Evolutionary conservation across 2,113 vertebrate genomes (phyloP), one percentile per base, ranked within the genome.

Genomic region (Abramis brama): DNA sequence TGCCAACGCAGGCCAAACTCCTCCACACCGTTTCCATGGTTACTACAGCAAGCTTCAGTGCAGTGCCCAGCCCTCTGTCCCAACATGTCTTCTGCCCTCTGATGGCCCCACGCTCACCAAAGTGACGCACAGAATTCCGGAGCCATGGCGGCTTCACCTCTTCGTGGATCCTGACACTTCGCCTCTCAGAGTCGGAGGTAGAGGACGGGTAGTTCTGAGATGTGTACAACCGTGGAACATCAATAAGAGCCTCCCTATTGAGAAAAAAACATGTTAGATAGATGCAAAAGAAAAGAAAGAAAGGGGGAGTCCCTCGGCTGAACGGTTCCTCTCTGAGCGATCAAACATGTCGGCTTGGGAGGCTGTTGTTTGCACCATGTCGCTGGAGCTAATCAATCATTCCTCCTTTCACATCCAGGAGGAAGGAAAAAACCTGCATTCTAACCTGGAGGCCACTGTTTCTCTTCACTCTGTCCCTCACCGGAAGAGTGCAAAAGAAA

Each of bases 31-130:
- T 95, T 94, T 97, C 96, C 97, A 98, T 99, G 94, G 94, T 94
- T 94, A 95, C 95, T 91, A 94, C 93, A 91, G 94, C 94, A 94
- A 91, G 94, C 89, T 91, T 95, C 93, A 91, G 94, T 91, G 94
- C 93, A 94, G 94, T 96, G 93, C 93, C 91, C 93, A 89, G 92
- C 90, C 92, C 90, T 91, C 95, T 91, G 97, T 96, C 95, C 97
- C 97, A 96, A 97, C 98, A 98, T 99, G 95, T 97, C 97, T 98
- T 96, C 97, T 95, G 94, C 95, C 96, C 95, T 93, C 81, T 86
- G 90, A 94, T 93, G 86, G 90, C 92, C 84, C 87, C 91, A 91
- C 59, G 90, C 94, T 92, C 94, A 94, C 93, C 93, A 94, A 90
- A 88, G 93, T 92, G 93, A 93, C 91, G 90, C 87, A 88, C 90